Percentiles rank a stretch among this genome's conserved stretches.
Evolutionary conservation across 2,797 vertebrate genomes (phyloP).

Genomic region (Gymnothorax reevesii): DNA sequence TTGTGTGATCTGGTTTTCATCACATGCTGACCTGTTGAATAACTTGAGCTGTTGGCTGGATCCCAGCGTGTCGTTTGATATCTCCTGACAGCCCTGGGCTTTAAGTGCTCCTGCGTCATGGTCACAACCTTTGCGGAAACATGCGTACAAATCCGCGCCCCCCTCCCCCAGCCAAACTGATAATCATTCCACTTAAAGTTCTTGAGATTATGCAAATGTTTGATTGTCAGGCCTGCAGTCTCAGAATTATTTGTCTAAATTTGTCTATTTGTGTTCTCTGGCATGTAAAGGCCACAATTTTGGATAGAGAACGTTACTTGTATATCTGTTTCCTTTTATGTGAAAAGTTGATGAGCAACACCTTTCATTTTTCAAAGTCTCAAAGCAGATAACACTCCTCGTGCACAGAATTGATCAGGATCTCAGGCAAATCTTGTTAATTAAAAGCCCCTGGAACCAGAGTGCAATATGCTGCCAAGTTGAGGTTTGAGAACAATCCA

Average conservation of each 20-base stretch:
- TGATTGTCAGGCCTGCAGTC: not conserved
- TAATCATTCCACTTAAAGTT: not conserved
- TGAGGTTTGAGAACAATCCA: not conserved
- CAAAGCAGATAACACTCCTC: not conserved
- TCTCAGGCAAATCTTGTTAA: not conserved
- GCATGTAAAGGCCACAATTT: not conserved
- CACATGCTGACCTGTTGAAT: not conserved
- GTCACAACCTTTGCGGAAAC: not conserved
- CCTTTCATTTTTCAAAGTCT: not conserved
- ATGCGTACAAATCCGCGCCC: not conserved
- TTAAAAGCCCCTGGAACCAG: not conserved
- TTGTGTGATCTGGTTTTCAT: conserved; percentile 2
- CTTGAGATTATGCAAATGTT: not conserved
- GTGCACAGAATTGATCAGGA: not conserved
- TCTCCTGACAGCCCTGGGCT: not conserved
- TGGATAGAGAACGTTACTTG: not conserved
- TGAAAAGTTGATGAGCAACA: not conserved
- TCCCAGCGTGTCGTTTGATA: not conserved
- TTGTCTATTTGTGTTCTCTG: not conserved
- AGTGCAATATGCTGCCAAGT: not conserved
- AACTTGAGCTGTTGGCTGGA: not conserved
- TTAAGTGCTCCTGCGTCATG: not conserved
- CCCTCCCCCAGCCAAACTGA: not conserved
- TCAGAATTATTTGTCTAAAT: not conserved
- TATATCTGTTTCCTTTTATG: not conserved